Evolutionary conservation across 2,113 vertebrate species (phyloP).

Genomic region (Eleginops maclovinus): DNA sequence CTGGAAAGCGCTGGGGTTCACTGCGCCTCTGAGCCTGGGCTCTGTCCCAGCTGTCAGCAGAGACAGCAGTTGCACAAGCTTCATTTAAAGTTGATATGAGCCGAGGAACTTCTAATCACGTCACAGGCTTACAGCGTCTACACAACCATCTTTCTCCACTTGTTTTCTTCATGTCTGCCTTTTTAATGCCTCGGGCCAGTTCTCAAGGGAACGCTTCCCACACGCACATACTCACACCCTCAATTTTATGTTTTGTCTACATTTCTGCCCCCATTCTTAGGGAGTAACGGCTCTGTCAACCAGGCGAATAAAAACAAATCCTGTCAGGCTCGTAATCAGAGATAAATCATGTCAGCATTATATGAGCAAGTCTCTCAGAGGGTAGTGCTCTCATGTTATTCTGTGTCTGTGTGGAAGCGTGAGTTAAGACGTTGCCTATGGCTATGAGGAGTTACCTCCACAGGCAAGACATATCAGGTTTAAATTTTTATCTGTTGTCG

Average conservation of each 20-base stretch:
- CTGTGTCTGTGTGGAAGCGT: conserved; percentile 20
- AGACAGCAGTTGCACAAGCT: conserved; percentile 33
- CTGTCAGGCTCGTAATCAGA: conserved; percentile 49
- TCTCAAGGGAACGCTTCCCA: conserved; percentile 67
- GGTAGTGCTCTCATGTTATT: conserved; percentile 15
- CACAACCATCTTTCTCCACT: conserved; percentile 33
- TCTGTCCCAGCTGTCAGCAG: conserved; percentile 16
- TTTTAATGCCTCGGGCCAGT: conserved; percentile 59
- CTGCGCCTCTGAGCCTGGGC: conserved; percentile 9
- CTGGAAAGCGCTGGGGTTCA: conserved; percentile 23
- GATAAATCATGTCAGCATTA: conserved; percentile 57
- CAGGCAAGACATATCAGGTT: conserved; percentile 36
- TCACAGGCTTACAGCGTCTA: conserved; percentile 33
- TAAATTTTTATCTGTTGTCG: conserved; percentile 21
- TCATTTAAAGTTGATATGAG: conserved; percentile 46
- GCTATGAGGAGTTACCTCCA: too few species aligned
- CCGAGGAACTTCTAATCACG: conserved; percentile 26
- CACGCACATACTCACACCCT: conserved; percentile 44
- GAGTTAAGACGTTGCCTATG: conserved; percentile 16
- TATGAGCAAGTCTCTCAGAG: conserved; percentile 21
- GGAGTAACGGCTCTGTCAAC: conserved; percentile 47
- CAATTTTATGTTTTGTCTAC: conserved; percentile 67
- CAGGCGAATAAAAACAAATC: conserved; percentile 54
- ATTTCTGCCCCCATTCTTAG: conserved; percentile 50
- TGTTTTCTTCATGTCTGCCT: conserved; percentile 60